These are phyloP conservation scores for Etheostoma spectabile DNA, from an alignment of 2,113 vertebrate species.

Conservation along the genomic window DNA sequence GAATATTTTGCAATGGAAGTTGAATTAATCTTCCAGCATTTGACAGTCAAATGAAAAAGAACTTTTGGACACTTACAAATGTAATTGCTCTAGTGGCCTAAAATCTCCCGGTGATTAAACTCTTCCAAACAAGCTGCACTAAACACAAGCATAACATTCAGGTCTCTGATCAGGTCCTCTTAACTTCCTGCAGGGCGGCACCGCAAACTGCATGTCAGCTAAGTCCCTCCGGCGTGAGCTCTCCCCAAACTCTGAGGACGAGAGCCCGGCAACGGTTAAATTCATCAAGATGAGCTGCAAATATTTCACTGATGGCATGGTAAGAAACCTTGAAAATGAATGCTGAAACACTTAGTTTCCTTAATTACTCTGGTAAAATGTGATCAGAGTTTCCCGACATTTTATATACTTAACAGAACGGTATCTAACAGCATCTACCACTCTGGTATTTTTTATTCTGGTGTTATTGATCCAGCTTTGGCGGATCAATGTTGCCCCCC, in stretches of 20 bases:
- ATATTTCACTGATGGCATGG: conserved; percentile 98
- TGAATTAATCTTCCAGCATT: background rate
- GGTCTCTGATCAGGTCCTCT: conserved; percentile 10
- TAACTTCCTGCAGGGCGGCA: conserved; percentile 84
- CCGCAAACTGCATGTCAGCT: conserved; percentile 85
- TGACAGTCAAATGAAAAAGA: background rate
- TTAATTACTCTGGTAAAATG: background rate
- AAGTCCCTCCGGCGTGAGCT: conserved; percentile 88
- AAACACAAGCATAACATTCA: background rate
- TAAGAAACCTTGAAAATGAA: conserved; percentile 57
- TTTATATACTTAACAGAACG: background rate
- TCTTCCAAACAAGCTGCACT: background rate
- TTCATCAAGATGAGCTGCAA: conserved; percentile 99
- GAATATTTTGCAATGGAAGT: background rate
- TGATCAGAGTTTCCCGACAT: background rate
- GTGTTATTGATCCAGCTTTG: background rate
- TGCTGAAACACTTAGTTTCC: background rate
- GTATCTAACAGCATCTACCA: too few relatives aligned
- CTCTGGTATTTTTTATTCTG: background rate
- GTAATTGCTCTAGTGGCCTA: background rate
- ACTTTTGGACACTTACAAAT: background rate
- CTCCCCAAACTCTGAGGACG: conserved; percentile 93
- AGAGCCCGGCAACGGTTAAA: conserved; percentile 91
- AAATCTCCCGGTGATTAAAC: background rate
- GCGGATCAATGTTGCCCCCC: background rate